Percentiles rank a stretch among this genome's conserved stretches.
Conservation (phyloP, 2,797 vertebrate species). For the Acestrorhynchus altus region DNA sequence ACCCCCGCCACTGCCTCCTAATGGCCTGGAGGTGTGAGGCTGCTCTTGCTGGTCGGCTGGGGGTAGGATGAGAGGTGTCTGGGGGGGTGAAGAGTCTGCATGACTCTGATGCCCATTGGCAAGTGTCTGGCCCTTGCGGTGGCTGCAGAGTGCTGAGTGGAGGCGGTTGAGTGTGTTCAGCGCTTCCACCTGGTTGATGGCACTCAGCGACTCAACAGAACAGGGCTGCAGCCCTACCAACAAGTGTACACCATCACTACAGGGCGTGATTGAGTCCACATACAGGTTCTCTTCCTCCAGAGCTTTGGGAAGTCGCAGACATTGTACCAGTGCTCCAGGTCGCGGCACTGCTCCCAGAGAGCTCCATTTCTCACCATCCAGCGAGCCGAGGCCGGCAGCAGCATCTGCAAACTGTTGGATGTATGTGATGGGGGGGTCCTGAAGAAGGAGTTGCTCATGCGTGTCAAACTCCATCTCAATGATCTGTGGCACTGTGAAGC, state of each 20-base stretch:
- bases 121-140: constrained; percentile 86
- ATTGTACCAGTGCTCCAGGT: constrained; percentile 94
- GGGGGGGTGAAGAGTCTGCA: constrained; percentile 81
- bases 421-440: constrained; percentile 97
- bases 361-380: constrained; percentile 94
- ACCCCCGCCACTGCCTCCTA: constrained; percentile 83
- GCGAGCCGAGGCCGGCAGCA: constrained; percentile 81
- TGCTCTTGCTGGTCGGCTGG: constrained; percentile 72
- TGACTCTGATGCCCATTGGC: constrained; percentile 84
- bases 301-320: constrained; percentile 92
- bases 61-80: constrained; percentile 83
- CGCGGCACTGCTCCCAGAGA: constrained; percentile 85
- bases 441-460: constrained; percentile 94
- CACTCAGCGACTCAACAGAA: constrained; percentile 88
- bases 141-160: constrained; percentile 94
- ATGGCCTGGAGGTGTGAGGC: constrained; percentile 70
- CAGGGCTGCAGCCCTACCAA: constrained; percentile 92
- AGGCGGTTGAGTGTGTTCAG: constrained; percentile 99
- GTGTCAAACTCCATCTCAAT: constrained; percentile 99
- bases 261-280: constrained; percentile 96
- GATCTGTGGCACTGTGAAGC: constrained; percentile 98
- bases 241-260: constrained; percentile 95
- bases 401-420: constrained; percentile 98
- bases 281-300: constrained; percentile 96
- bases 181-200: constrained; percentile 98